Evolutionary conservation across 2,797 vertebrate species (phyloP).

Genomic region (Semotilus atromaculatus): DNA sequence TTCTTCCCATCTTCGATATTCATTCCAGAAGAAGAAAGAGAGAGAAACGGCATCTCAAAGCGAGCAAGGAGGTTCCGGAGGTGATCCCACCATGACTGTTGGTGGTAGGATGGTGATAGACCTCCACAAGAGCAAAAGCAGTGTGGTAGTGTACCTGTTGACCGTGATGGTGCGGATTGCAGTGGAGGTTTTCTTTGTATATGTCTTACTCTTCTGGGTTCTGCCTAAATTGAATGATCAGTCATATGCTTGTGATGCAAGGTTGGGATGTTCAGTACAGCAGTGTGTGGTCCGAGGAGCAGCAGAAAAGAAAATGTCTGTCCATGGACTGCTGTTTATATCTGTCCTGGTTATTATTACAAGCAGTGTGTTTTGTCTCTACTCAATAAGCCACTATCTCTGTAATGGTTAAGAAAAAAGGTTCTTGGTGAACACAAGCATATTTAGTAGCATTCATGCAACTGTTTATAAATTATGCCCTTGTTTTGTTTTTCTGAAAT

Average conservation of each 20-base stretch:
- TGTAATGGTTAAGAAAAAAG: slow-evolving; percentile 44
- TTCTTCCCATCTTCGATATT: slow-evolving; percentile 58
- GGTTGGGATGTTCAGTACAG: not conserved
- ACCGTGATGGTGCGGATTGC: slow-evolving; percentile 58
- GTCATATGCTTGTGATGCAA: not conserved
- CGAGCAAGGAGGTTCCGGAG: slow-evolving; percentile 6
- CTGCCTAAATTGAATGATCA: slow-evolving; percentile 46
- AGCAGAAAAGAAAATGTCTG: slow-evolving; percentile 64
- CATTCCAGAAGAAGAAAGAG: slow-evolving; percentile 50
- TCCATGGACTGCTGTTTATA: slow-evolving; percentile 64
- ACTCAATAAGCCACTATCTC: slow-evolving; percentile 59
- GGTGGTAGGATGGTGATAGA: slow-evolving; percentile 51
- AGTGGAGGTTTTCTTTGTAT: slow-evolving; percentile 63
- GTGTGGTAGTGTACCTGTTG: slow-evolving; percentile 63
- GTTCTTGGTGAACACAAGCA: not conserved
- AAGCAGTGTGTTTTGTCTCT: slow-evolving; percentile 61
- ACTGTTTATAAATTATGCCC: not conserved
- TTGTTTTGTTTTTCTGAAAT: not conserved
- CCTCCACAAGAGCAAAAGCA: slow-evolving; percentile 61
- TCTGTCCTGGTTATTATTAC: slow-evolving; percentile 55
- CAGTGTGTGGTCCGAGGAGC: slow-evolving; percentile 53
- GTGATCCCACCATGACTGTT: not conserved
- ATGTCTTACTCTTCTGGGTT: slow-evolving; percentile 64
- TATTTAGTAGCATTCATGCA: not conserved
- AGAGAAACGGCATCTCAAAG: slow-evolving; percentile 39